Conservation (phyloP, 2,113 vertebrate genomes). For the Thunnus thynnus region DNA sequence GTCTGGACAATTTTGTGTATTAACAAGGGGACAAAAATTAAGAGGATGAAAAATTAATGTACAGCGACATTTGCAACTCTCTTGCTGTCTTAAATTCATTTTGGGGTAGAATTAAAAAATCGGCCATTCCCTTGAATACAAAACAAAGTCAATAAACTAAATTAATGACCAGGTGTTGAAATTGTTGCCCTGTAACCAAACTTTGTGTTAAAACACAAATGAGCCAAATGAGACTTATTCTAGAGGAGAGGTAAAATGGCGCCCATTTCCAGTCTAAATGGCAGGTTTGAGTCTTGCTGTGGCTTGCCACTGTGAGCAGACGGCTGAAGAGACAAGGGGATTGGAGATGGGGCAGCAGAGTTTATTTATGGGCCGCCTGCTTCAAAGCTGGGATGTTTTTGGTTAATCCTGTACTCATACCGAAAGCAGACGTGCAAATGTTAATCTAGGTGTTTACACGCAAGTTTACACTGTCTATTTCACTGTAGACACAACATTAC, state of each 20-base stretch:
- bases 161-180: conserved; percentile 7
- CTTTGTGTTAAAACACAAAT: conserved; percentile 17
- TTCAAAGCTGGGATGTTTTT: conserved; percentile 74
- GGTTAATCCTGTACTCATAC: conserved; percentile 70
- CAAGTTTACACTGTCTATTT: conserved; percentile 57
- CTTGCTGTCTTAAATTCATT: conserved; percentile 25
- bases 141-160: not conserved
- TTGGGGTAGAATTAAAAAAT: not conserved
- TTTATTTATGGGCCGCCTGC: conserved; percentile 68
- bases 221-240: not conserved
- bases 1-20: conserved; percentile 66
- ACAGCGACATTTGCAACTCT: conserved; percentile 6
- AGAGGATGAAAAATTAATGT: conserved; percentile 14
- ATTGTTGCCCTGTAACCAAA: conserved; percentile 14
- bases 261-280: conserved; percentile 37
- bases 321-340: conserved; percentile 59
- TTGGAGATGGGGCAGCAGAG: conserved; percentile 59
- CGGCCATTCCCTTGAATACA: not conserved
- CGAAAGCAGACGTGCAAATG: conserved; percentile 67
- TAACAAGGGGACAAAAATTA: conserved; percentile 25
- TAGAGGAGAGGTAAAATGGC: conserved; percentile 47
- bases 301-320: conserved; percentile 50
- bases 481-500: conserved; percentile 52
- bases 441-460: conserved; percentile 72
- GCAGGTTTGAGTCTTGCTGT: conserved; percentile 23